A percentile compares a stretch with the other conserved stretches of the same genome.
phyloP scores from a whole-genome alignment of 2,888 invertebrate species.

The Pelosia muscerda region DNA sequence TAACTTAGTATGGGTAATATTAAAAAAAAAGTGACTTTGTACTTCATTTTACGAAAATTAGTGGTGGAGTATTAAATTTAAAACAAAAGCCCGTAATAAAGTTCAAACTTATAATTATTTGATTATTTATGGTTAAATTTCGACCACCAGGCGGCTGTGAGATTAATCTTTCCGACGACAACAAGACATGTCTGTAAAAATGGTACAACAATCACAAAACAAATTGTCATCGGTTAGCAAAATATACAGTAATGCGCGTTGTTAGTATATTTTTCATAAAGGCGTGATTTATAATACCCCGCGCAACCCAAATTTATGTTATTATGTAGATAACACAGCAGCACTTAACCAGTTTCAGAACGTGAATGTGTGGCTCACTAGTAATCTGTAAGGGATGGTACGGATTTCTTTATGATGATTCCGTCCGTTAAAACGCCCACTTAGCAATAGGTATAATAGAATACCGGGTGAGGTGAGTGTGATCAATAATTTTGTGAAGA shows the following conservation, averaged over 20 bases:
- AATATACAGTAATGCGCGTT: neutral
- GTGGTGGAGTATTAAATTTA: no score
- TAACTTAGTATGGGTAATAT: no score
- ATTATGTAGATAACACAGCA: slow-evolving; percentile 3
- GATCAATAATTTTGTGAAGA: slow-evolving; percentile 1
- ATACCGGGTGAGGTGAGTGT: slow-evolving; percentile 2
- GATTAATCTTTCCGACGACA: neutral
- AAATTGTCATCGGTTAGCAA: neutral
- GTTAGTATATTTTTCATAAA: neutral
- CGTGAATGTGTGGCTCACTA: neutral
- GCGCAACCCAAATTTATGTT: neutral
- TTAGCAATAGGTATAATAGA: neutral
- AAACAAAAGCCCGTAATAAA: no score
- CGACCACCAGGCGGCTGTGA: no score
- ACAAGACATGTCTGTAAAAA: neutral
- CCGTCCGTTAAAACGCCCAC: neutral
- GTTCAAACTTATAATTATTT: no score
- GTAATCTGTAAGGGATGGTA: slow-evolving; percentile 2
- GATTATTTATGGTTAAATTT: no score
- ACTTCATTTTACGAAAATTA: no score
- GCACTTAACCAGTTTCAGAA: neutral
- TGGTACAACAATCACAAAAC: neutral
- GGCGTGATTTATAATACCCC: neutral
- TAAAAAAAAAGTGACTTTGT: no score
- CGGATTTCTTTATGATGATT: slow-evolving; percentile 1